Base-by-base conservation (phyloP, 1,140 invertebrate genomes). In the Eumeta japonica region DNA sequence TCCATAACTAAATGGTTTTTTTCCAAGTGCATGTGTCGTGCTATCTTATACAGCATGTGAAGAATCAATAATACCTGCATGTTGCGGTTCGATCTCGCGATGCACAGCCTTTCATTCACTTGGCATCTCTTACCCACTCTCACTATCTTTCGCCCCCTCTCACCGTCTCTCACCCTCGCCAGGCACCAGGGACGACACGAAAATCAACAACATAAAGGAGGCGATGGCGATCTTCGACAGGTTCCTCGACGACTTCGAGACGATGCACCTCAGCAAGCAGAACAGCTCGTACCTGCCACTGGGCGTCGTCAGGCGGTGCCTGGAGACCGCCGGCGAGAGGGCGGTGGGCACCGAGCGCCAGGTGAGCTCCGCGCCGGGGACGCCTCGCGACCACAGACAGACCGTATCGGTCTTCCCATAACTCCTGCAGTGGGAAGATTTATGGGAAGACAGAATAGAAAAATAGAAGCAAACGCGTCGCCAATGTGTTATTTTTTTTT, bases 111-210 rank as follows among this genome's bases (percentile, higher is more conserved):
- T n/a, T n/a, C n/a, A n/a, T n/a, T n/a, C n/a, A n/a, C n/a, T n/a
- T n/a, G n/a, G 28, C 5, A 4, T 13, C 14, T 7, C n/a, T 32
- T 12, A 12, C 13, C 11, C 4, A 5, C 9, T 37, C 12, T 38
- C 19, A 7, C 34, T 39, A 40, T 12, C 15, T 5, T 41, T 9
- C 9, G 10, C n/a, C n/a, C n/a, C n/a, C n/a, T n/a, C n/a, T n/a
- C n/a, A n/a, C n/a, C n/a, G n/a, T n/a, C n/a, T n/a, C n/a, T n/a
- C n/a, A n/a, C n/a, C n/a, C n/a, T n/a, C n/a, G 61, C 11, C 65
- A 76, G 82, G 81, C 31, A 85, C 83, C 7, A 78, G 80, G 41
- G 83, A 82, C 42, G 81, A 83, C 50, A 80, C 81, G 3, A 85
- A 85, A 56, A 57, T 84, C n/a, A 72, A 79, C 36, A 80, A 83